These are phyloP conservation scores for Gastrophryne carolinensis DNA, from an alignment of 2,797 vertebrate genomes.

Conservation along the genomic window DNA sequence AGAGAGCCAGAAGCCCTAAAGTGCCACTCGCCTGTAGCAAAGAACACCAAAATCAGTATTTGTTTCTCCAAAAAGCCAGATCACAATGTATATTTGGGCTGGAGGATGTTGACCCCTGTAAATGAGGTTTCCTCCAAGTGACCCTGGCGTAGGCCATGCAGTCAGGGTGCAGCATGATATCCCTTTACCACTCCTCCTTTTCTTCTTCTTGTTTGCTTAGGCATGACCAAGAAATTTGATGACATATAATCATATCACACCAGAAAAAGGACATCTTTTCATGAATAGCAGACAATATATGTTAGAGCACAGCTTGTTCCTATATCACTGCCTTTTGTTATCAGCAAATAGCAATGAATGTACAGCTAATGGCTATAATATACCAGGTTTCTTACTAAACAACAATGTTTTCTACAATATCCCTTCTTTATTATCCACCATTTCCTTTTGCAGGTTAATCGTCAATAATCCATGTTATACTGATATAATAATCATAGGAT, in stretches of 20 bases:
- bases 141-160: slow-evolving; percentile 27
- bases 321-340: background rate
- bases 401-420: no score
- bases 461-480: no score
- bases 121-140: slow-evolving; percentile 49
- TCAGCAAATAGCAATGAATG: no score
- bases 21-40: slow-evolving; percentile 50
- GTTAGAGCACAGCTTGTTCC: background rate
- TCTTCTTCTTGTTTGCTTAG: slow-evolving; percentile 13
- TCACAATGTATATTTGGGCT: slow-evolving; percentile 46
- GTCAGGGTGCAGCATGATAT: background rate
- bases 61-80: slow-evolving; percentile 48
- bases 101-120: slow-evolving; percentile 44
- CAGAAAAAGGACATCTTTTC: background rate
- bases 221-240: background rate
- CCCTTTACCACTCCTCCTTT: background rate
- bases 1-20: slow-evolving; percentile 64
- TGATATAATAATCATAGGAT: no score
- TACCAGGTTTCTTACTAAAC: no score
- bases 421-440: no score
- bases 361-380: no score
- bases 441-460: no score
- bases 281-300: background rate
- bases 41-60: slow-evolving; percentile 44
- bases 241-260: background rate